Base-by-base conservation (phyloP, 2,113 vertebrate species). In the Cisticola juncidis region DNA sequence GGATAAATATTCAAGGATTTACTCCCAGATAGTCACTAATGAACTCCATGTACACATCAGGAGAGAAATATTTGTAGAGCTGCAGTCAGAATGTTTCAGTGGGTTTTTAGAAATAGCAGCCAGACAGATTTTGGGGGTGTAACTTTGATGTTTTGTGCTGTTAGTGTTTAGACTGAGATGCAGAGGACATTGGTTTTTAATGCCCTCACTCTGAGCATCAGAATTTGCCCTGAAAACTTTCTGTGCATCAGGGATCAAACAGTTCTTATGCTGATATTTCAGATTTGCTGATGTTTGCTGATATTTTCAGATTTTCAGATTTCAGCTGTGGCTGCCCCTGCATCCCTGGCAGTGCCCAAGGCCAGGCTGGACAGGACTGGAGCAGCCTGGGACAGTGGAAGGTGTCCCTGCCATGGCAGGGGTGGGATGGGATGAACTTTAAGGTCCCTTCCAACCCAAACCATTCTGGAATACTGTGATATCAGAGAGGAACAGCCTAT, bases 321-420 rank as follows among this genome's bases (percentile, higher is more conserved):
- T n/a, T n/a, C n/a, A 35, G 29, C 29, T 48, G 48, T 2, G 56
- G 29, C 48, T 71, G 48, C 20, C 16, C 12, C 65, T 42, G 66
- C 31, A 31, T 40, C 65, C 12, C 40, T 72, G 48, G 5, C 0
- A 64, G 14, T 31, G 42, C 0, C 50, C 66, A 12, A 26, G 40
- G 16, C 21, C 48, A 79, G n/a, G 22, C 0, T 77, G 45, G 56
- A 8, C 1, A 2, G 21, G 25, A 35, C 5, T 24, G 65, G 40
- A 62, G 48, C 40, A 62, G 0, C 29, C 56, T 56, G 74, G 3
- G 29, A 7, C 0, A 2, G 20, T 18, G 16, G 48, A 0, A 71
- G 29, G 16, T 47, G 38, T 70, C 16, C 72, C 62, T 76, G 53
- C 31, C 22, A 36, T 19, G 20, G 24, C 19, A 45, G 12, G 28